Base-by-base conservation (phyloP, 1,140 invertebrate species). In the Pseudomyrmex pallidus region DNA sequence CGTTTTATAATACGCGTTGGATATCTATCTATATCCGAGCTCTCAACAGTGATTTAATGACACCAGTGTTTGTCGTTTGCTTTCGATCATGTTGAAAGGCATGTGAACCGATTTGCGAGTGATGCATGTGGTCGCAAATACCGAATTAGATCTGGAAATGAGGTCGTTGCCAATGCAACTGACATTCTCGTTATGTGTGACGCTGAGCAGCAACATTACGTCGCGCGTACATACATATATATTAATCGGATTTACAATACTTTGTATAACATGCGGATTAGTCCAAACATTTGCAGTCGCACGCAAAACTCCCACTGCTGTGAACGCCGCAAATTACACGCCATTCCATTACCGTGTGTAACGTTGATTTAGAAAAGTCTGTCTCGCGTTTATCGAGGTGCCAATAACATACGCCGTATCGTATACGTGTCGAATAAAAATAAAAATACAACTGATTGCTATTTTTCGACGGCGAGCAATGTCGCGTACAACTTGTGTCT, bases 221-320 rank as follows among this genome's bases (percentile, higher is more conserved):
- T 80, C 76, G 76, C 22, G 76, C 76, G 76, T 80, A 35, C 35
- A 35, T 35, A 35, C 35, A 35, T 35, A 35, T 7, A 35, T 35
- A 35, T 35, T 35, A 80, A 80, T 80, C 76, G 76, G 76, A 80
- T 80, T 80, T 80, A 80, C 76, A 80, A 80, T 80, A 80, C 54
- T 80, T 80, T 72, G 76, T 80, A 80, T 80, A 80, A 80, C 72
- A 80, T 80, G 66, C 76, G 76, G 76, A 80, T 80, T 80, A 80
- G 76, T 72, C 76, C 54, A 80, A 80, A 80, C 76, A 80, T 80
- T 80, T 80, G 66, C 76, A 80, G 76, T 70, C 35, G 54, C 46
- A 59, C 66, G 35, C 44, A 20, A 56, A 70, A 61, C 54, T 78
- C 76, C 44, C 20, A 50, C 17, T 12, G 54, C 20, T 12, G 54